Base-by-base conservation (phyloP, 2,113 vertebrate species). In the Platichthys stellatus region DNA sequence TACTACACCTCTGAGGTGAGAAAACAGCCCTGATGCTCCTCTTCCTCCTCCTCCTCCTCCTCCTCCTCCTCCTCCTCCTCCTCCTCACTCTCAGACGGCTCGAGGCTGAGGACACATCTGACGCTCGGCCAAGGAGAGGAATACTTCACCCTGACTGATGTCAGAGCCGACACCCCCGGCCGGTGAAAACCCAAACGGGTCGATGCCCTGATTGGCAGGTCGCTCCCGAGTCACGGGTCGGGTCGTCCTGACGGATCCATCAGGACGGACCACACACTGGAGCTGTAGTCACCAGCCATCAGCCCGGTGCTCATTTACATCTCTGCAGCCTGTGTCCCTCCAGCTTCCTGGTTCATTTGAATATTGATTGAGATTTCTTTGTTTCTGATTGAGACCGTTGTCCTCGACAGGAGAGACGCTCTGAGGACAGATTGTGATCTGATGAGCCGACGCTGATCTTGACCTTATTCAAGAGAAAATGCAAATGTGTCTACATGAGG, bases 101-200 rank as follows among this genome's bases (percentile, higher is more conserved):
- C n/a, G 38, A 79, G 71, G 78, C 69, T 65, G 81, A 59, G 73
- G 66, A 75, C 66, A 47, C 20, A 3, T 75, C 66, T 76, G 82
- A 69, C 70, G 51, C 63, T 7, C 21, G 15, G 69, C 74, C 78
- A 74, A 78, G 73, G 53, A 60, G 68, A 63, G 78, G 38, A 88
- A 88, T 82, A 86, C 83, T 85, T 89, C 80, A 89, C 76, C 1
- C 13, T 65, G 76, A 18, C 57, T 2, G 73, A 71, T 78, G 83
- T 70, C 74, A 6, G 56, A 13, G n/a, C 8, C 4, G 74, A 74
- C 83, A 58, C 68, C 83, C 88, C 80, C n/a, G n/a, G 69, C 74
- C 24, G 64, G 58, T 18, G 72, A 74, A 78, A 89, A 89, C 86
- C 71, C 86, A 69, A 69, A 79, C 38, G 43, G 82, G 78, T 89